Conservation (phyloP, 2,797 vertebrate genomes). For the Thalassophryne amazonica region DNA sequence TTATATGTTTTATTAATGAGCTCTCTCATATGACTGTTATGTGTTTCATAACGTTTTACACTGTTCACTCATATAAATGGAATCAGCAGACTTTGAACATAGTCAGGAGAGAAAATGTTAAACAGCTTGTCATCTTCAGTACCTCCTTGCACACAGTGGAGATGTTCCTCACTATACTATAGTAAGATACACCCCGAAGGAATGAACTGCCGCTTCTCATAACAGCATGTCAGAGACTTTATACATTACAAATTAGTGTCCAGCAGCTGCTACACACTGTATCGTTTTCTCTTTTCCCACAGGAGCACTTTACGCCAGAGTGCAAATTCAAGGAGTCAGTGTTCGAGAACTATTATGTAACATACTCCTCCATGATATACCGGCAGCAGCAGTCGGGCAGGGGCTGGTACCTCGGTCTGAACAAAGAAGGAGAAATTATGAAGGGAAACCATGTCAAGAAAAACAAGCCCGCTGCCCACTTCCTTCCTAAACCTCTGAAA, state of each 20-base stretch:
- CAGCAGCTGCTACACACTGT: constrained; percentile 14
- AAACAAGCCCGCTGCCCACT: constrained; percentile 98
- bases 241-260: constrained; percentile 23
- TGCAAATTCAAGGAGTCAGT: constrained; percentile 99
- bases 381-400: constrained; percentile 97
- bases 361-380: constrained; percentile 99
- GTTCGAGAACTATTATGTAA: constrained; percentile 99
- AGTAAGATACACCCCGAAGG: constrained; percentile 24
- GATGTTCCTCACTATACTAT: background rate
- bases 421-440: constrained; percentile 99
- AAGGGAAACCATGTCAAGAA: constrained; percentile 99
- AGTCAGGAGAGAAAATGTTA: constrained; percentile 16
- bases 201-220: constrained; percentile 29
- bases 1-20: constrained; percentile 66
- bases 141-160: no score
- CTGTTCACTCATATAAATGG: constrained; percentile 58
- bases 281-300: constrained; percentile 35
- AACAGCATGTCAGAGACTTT: constrained; percentile 18
- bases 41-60: constrained; percentile 46
- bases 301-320: constrained; percentile 99
- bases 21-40: constrained; percentile 50
- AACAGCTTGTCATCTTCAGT: no score
- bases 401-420: constrained; percentile 99
- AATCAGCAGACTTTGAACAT: constrained; percentile 38
- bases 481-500: constrained; percentile 99